Evolutionary conservation across 2,888 invertebrate genomes (phyloP).

Genomic region (Noctua janthina): DNA sequence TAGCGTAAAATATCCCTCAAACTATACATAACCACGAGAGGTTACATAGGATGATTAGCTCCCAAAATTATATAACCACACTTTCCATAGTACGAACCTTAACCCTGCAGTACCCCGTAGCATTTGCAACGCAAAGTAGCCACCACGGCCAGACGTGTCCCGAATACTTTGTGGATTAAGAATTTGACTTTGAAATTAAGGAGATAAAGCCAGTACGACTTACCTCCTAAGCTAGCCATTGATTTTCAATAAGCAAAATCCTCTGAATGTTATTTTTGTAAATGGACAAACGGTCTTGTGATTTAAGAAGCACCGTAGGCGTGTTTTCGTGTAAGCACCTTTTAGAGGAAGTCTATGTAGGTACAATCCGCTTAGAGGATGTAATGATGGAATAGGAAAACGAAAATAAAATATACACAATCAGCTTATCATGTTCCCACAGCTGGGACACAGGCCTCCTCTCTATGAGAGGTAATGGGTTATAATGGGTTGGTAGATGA

Average conservation of each 20-base stretch:
- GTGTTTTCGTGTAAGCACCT: slow-evolving; percentile 17
- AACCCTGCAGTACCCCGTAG: slow-evolving; percentile 62
- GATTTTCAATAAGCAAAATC: slow-evolving; percentile 76
- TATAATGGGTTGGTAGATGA: too few relatives aligned
- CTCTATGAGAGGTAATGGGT: too few relatives aligned
- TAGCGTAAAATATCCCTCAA: slow-evolving; percentile 8
- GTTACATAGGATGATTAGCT: slow-evolving; percentile 46
- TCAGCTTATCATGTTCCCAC: too few relatives aligned
- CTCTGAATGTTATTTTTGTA: slow-evolving; percentile 68
- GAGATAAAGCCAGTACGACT: slow-evolving; percentile 78
- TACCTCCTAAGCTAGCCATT: slow-evolving; percentile 75
- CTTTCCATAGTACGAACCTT: slow-evolving; percentile 65
- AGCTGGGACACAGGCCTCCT: too few relatives aligned
- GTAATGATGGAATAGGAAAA: background rate
- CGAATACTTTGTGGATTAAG: slow-evolving; percentile 82
- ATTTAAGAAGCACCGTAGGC: slow-evolving; percentile 26
- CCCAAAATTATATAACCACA: slow-evolving; percentile 61
- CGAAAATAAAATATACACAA: background rate
- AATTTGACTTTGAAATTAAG: slow-evolving; percentile 87
- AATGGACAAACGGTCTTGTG: slow-evolving; percentile 47
- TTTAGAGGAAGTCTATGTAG: slow-evolving; percentile 9
- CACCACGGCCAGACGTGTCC: slow-evolving; percentile 72
- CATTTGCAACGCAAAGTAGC: slow-evolving; percentile 81
- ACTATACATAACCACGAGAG: background rate
- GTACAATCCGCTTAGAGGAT: slow-evolving; percentile 29